Conservation (phyloP, 2,888 invertebrate genomes). For the Thalpophila matura region DNA sequence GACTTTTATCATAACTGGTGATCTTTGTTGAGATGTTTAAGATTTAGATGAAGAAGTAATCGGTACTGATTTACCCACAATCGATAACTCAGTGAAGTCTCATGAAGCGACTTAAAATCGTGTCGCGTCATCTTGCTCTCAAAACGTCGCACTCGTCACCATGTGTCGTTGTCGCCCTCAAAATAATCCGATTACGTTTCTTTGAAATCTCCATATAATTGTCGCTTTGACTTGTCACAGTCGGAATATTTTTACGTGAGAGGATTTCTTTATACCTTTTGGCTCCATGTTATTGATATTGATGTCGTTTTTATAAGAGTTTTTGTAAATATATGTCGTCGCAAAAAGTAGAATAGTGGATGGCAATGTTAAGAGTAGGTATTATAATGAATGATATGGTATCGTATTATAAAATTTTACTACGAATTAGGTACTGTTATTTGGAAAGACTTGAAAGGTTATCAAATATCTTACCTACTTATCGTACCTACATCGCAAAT, state of each 20-base stretch:
- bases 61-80: slow-evolving; percentile 1
- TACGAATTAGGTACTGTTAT: background rate
- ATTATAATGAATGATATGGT: slow-evolving; percentile 3
- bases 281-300: slow-evolving; percentile 47
- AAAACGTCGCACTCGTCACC: slow-evolving; percentile 25
- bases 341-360: slow-evolving; percentile 13
- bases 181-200: slow-evolving; percentile 68
- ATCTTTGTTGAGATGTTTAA: background rate
- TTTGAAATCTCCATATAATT: slow-evolving; percentile 72
- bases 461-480: slow-evolving; percentile 4
- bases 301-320: too few relatives aligned
- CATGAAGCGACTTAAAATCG: slow-evolving; percentile 16
- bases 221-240: slow-evolving; percentile 55
- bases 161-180: slow-evolving; percentile 34
- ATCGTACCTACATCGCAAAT: too few relatives aligned
- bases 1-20: background rate
- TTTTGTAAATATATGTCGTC: slow-evolving; percentile 8
- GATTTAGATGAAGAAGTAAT: slow-evolving; percentile 14
- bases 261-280: slow-evolving; percentile 44
- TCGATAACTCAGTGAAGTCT: background rate
- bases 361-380: slow-evolving; percentile 9
- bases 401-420: slow-evolving; percentile 11
- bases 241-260: slow-evolving; percentile 48
- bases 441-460: slow-evolving; percentile 11
- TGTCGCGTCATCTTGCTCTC: slow-evolving; percentile 20